A percentile compares a stretch with the other conserved stretches of the same genome.
Conservation (phyloP, 2,113 vertebrate species). For the Nanorana parkeri region DNA sequence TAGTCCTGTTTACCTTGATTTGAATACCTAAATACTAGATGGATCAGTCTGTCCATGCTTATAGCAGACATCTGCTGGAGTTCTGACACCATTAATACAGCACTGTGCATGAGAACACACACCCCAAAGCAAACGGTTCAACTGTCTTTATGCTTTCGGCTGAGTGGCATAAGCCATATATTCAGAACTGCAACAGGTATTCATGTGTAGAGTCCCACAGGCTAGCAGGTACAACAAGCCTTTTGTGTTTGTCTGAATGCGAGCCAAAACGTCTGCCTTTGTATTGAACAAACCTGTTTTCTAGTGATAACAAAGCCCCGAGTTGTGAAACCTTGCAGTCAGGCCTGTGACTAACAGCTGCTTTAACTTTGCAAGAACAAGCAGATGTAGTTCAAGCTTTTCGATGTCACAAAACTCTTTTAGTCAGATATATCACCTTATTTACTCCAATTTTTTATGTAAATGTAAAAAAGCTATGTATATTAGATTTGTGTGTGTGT, state of each 20-base stretch:
- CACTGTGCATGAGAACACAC: conserved; percentile 22
- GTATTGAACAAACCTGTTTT: conserved; percentile 33
- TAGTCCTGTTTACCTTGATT: too few relatives aligned
- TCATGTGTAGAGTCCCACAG: conserved; percentile 63
- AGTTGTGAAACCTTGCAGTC: conserved; percentile 61
- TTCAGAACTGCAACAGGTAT: conserved; percentile 55
- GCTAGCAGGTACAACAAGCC: conserved; percentile 63
- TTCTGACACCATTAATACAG: background rate
- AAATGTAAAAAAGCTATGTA: too few relatives aligned
- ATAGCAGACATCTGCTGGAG: background rate
- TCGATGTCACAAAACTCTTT: background rate
- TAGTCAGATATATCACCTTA: background rate
- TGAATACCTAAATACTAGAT: too few relatives aligned
- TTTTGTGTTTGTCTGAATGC: conserved; percentile 64
- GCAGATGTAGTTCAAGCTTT: conserved; percentile 41
- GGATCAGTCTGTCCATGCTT: background rate
- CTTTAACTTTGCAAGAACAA: conserved; percentile 56
- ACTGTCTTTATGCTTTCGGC: conserved; percentile 51
- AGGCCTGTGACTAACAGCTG: conserved; percentile 63
- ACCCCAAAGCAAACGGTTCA: conserved; percentile 54
- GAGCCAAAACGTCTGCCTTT: conserved; percentile 64
- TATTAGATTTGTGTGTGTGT: too few relatives aligned
- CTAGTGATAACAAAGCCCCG: conserved; percentile 57
- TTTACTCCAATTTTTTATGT: too few relatives aligned
- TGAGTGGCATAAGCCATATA: conserved; percentile 60